These are phyloP conservation scores for Anhinga anhinga DNA, from an alignment of 2,113 vertebrate genomes.

Conservation along the genomic window DNA sequence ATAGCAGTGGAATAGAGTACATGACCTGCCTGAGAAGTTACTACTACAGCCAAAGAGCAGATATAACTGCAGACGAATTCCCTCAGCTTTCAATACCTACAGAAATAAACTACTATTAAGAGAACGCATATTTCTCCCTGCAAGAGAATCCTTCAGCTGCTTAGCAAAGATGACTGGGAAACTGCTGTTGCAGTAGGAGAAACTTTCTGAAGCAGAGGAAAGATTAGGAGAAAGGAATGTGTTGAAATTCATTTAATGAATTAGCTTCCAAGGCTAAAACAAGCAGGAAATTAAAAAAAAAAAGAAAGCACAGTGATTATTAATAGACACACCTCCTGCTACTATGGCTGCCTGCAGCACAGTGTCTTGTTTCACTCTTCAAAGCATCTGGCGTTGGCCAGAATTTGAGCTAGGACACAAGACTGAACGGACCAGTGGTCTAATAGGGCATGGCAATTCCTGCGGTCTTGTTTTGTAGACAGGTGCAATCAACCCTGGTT, in stretches of 20 bases:
- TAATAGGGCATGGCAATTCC: conserved; percentile 9
- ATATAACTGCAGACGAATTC: conserved; percentile 13
- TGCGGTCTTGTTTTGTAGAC: neutral
- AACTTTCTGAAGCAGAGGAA: neutral
- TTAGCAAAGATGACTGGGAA: neutral
- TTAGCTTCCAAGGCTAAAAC: neutral
- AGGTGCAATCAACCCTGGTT: neutral
- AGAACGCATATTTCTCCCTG: neutral
- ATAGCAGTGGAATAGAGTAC: conserved; percentile 24
- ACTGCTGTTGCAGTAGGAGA: neutral
- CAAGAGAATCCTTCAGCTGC: neutral
- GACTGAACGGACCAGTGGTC: neutral
- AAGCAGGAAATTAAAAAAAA: neutral
- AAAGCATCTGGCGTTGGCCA: neutral
- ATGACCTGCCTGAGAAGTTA: conserved; percentile 62
- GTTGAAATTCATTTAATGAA: neutral
- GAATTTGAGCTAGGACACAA: neutral
- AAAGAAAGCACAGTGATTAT: neutral
- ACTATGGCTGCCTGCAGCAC: neutral
- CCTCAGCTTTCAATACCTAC: neutral
- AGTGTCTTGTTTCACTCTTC: neutral
- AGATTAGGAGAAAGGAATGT: neutral
- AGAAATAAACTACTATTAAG: conserved; percentile 27
- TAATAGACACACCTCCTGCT: neutral
- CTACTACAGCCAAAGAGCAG: conserved; percentile 6